Evolutionary conservation across 2,888 invertebrate genomes (phyloP), one percentile per base, ranked within the genome.

Genomic region (Glyphotaelius pellucidus): DNA sequence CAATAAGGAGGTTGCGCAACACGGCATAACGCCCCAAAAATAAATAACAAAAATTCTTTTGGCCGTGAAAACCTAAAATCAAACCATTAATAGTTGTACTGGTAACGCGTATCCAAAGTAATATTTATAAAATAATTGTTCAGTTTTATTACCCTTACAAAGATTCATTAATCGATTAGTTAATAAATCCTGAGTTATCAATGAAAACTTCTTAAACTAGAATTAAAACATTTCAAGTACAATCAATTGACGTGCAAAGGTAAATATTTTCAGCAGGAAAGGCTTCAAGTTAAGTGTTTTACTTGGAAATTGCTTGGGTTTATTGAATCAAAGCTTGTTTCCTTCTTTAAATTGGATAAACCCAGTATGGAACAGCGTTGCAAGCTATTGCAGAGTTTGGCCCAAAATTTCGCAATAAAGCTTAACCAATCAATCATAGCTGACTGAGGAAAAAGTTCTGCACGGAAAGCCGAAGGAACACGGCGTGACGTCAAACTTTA

Each of bases 371-470:
- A 31, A 81, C 32, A 81, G 19, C 81, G 32, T 31, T 81, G 81
- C 81, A 81, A 32, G 81, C 30, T 31, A 81, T 31, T 81, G 81
- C 81, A 81, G 81, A 81, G 32, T 32, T 32, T 81, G 31, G 31
- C 88, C 85, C 42, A 89, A 86, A n/a, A 25, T 91, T 89, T 91
- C 42, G 91, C 88, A 67, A 88, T 88, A 88, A 30, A 67, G 88
- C 88, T 88, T 35, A 88, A 88, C 88, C 88, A 88, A 88, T 88
- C 88, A 88, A 88, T 88, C 88, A 88, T 30, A 47, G 87, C 52
- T 87, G 87, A 67, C 88, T 30, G 88, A 35, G 35, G n/a, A 67
- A 88, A 83, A 47, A 42, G 25, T 14, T 30, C 30, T 35, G 86
- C 38, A 42, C 30, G 35, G 86, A 30, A 86, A 86, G 30, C 30